Conservation (phyloP, 2,888 invertebrate species). For the Drepana falcataria region DNA sequence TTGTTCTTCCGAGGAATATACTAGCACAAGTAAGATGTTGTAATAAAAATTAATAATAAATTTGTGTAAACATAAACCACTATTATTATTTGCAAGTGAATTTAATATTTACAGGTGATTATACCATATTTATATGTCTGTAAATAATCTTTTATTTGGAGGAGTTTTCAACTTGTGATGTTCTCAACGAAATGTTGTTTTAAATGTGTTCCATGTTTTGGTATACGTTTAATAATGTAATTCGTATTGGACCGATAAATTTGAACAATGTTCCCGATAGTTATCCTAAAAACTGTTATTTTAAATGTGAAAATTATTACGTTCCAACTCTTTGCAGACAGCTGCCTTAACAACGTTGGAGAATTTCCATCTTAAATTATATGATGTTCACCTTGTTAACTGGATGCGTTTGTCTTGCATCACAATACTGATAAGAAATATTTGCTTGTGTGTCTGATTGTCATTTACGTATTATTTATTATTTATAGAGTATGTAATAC, state of each 20-base stretch:
- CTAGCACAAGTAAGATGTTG: too few species aligned
- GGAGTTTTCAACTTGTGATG: too few species aligned
- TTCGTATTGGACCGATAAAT: constrained; percentile 47
- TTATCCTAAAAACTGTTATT: constrained; percentile 45
- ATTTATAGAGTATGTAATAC: too few species aligned
- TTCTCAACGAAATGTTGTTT: not conserved
- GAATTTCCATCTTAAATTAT: constrained; percentile 55
- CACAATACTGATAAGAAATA: too few species aligned
- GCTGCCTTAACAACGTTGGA: constrained; percentile 52
- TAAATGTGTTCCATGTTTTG: not conserved
- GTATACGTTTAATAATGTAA: constrained; percentile 17
- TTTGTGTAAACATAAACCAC: too few species aligned
- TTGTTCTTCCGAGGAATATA: too few species aligned
- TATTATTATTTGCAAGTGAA: too few species aligned
- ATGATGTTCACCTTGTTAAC: constrained; percentile 55
- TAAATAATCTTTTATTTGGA: too few species aligned
- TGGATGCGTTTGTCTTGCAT: constrained; percentile 13
- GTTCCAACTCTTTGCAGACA: constrained; percentile 45
- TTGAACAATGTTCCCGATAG: constrained; percentile 39
- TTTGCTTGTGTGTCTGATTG: not conserved
- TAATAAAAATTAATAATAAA: too few species aligned
- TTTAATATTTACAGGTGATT: too few species aligned
- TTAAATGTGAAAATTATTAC: constrained; percentile 67
- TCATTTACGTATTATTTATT: too few species aligned
- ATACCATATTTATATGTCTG: too few species aligned